Evolutionary conservation across 2,888 invertebrate genomes (phyloP), one percentile per base, ranked within the genome.

Genomic region (Imbricaverruca yamaguchii): DNA sequence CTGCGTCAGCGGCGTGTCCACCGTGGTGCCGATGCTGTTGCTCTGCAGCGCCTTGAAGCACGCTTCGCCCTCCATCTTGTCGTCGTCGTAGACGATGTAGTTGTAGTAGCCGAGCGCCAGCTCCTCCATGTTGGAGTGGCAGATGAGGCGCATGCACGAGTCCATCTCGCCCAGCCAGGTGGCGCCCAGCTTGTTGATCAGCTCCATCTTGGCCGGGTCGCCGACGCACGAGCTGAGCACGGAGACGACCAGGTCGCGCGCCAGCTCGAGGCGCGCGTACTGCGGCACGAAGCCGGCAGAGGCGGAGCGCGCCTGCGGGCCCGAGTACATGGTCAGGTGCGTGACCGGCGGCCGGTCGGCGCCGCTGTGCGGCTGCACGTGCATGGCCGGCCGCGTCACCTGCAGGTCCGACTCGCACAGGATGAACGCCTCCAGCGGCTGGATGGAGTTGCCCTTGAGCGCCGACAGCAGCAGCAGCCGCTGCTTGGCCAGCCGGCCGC

Each of bases 201-300:
- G 79, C 79, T 79, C 79, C 79, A 79, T 79, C 57, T 79, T 79
- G 57, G 57, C 23, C 79, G 79, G 56, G 79, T 79, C 79, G 15
- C 79, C 79, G 79, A 79, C 79, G 25, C 79, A 79, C n/a, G 79
- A 79, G 57, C 79, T 79, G n/a, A 79, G 79, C 56, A 79, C 79
- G 4, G 79, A 57, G 57, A 79, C 79, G 2, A 79, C 79, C 57
- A 79, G 15, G 59, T 79, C 57, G 10, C 9, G 0, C 6, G 79
- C 79, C 4, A 79, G 23, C 57, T 25, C 4, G 23, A 79, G 57
- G 7, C 79, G 57, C 8, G 79, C 79, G 59, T 79, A 79, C 79
- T 79, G 78, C 57, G 79, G 79, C 57, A 59, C 57, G 25, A 79
- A 79, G 23, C 79, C 79, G 23, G 13, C 1, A 6, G 56, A 7